Evolutionary conservation across 2,888 invertebrate species (phyloP), one percentile per base, ranked within the genome.

Genomic region (Orthonychiurus folsomi): DNA sequence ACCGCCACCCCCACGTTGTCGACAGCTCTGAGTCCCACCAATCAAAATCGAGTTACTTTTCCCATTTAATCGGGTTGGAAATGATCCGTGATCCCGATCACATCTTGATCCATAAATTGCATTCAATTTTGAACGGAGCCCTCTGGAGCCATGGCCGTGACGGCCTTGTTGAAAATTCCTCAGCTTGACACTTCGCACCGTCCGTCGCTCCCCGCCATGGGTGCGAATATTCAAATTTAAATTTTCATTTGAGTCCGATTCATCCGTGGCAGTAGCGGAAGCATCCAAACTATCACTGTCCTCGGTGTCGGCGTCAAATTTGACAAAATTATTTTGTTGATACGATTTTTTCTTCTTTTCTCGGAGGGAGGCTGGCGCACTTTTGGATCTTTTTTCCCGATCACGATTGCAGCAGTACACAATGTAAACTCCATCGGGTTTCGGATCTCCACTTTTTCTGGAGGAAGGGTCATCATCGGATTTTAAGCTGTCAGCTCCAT

Each of bases 141-240:
- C 69, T 18, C 62, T 52, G 20, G n/a, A 59, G 47, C 56, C 52
- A 18, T 61, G 59, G 57, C 56, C 27, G 55, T 47, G 56, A 9
- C 52, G 53, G 9, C 50, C 53, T 21, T 59, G 62, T 26, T 68
- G 66, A n/a, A n/a, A n/a, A 48, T 66, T 63, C 52, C 65, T 65
- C 24, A 66, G 65, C 56, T 73, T 73, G 50, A 71, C 69, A 37
- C 66, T 66, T 1, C 73, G 68, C 9, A 73, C 73, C 9, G 73
- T 73, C 3, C 66, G 61, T 37, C 70, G 58, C 23, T 15, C 50
- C 5, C 59, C 24, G 20, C 62, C 18, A 24, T 20, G 12, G 26
- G 25, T 47, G n/a, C 56, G n/a, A 47, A 56, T 21, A 48, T 56
- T 24, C 21, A 50, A 55, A 60, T 59, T 25, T 53, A 56, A 21